phyloP scores from a whole-genome alignment of 2,113 vertebrate species.

The Myrmecobius fasciatus region DNA sequence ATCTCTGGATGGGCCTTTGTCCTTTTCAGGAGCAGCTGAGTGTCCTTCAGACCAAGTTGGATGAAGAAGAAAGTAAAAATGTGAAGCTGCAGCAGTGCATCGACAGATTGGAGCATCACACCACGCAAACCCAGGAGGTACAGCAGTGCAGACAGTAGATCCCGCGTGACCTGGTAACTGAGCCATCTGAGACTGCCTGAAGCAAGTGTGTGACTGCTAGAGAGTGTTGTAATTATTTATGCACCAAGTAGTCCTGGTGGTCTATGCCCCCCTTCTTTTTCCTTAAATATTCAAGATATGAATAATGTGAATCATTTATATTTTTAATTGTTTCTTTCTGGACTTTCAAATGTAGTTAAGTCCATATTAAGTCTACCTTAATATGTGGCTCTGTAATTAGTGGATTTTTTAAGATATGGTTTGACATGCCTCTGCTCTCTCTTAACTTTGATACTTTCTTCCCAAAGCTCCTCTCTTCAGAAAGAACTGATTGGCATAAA shows the following conservation, averaged over 20 bases:
- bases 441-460: constrained; percentile 33
- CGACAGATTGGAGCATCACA: constrained; percentile 91
- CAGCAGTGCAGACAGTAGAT: not conserved
- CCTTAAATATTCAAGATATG: not conserved
- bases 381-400: constrained; percentile 7
- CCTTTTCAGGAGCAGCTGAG: constrained; percentile 89
- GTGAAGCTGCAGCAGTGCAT: constrained; percentile 91
- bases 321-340: not conserved
- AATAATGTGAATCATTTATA: not conserved
- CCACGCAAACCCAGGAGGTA: constrained; percentile 87
- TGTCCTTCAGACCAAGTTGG: constrained; percentile 87
- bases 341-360: not conserved
- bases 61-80: constrained; percentile 92
- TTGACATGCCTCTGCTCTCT: not conserved
- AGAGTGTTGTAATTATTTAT: not conserved
- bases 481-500: constrained; percentile 85
- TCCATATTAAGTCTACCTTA: not conserved
- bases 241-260: fast-evolving
- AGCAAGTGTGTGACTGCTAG: fast-evolving
- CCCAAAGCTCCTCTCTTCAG: constrained; percentile 89
- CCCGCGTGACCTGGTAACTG: no score
- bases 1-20: not conserved
- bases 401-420: not conserved
- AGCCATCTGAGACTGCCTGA: not conserved
- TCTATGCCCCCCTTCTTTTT: not conserved